Percentiles rank a stretch among this genome's conserved stretches.
phyloP scores from a whole-genome alignment of 1,140 invertebrate species.

The Zaprionus capensis region DNA sequence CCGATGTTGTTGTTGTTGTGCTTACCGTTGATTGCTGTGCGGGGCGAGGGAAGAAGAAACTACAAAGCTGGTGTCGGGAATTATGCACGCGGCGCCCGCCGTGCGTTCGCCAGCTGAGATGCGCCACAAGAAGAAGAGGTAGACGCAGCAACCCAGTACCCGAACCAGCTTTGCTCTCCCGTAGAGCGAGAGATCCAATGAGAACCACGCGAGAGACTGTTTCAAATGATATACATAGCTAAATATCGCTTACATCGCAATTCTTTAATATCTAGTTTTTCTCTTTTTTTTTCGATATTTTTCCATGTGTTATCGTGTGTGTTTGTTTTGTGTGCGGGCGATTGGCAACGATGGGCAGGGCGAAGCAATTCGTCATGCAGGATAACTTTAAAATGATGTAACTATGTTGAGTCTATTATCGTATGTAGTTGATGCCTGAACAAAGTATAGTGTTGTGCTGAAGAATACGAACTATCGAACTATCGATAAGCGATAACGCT shows the following conservation, averaged over 20 bases:
- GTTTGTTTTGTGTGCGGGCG: constrained; percentile 32
- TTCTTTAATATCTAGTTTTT: neutral
- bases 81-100: constrained; percentile 73
- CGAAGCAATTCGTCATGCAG: constrained; percentile 83
- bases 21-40: constrained; percentile 44
- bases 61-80: constrained; percentile 75
- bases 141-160: constrained; percentile 12
- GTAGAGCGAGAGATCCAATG: neutral
- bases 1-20: constrained; percentile 4
- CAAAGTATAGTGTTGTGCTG: neutral
- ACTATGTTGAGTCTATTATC: constrained; percentile 45
- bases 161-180: neutral
- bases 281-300: constrained; percentile 3
- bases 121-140: constrained; percentile 83
- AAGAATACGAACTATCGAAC: neutral
- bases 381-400: constrained; percentile 80
- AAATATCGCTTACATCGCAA: neutral
- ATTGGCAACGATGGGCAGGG: constrained; percentile 45
- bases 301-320: constrained; percentile 30
- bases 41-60: constrained; percentile 49
- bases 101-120: constrained; percentile 81
- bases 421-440: neutral
- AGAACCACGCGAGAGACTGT: neutral
- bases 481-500: neutral
- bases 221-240: neutral